phyloP scores from a whole-genome alignment of 2,888 invertebrate genomes.

The Blomia tropicalis region DNA sequence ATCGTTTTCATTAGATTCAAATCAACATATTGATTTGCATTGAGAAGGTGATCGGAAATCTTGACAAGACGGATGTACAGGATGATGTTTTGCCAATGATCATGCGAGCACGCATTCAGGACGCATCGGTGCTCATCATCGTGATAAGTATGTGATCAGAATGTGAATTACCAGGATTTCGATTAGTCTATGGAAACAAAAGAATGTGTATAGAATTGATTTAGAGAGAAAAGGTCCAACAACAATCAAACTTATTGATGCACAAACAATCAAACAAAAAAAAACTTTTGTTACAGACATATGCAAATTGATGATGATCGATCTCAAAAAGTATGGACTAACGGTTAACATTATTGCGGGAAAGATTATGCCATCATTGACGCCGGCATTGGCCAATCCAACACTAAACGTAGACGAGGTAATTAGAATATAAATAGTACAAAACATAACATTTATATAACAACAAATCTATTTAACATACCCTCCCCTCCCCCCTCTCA shows the following conservation, averaged over 20 bases:
- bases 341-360: constrained; percentile 81
- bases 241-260: too few relatives aligned
- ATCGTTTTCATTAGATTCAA: constrained; percentile 33
- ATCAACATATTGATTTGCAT: constrained; percentile 38
- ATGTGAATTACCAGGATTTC: too few relatives aligned
- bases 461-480: neutral
- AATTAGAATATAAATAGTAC: neutral
- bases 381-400: constrained; percentile 81
- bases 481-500: too few relatives aligned
- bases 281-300: constrained; percentile 51
- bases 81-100: constrained; percentile 79
- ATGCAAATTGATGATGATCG: constrained; percentile 72
- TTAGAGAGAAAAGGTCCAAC: too few relatives aligned
- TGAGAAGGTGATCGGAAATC: constrained; percentile 60
- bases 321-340: constrained; percentile 66
- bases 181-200: too few relatives aligned
- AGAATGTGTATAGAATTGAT: too few relatives aligned
- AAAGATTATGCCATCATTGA: constrained; percentile 74
- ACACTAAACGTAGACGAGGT: constrained; percentile 65
- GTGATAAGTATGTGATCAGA: constrained; percentile 68
- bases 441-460: neutral
- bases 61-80: constrained; percentile 70
- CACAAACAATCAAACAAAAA: too few relatives aligned
- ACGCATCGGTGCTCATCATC: constrained; percentile 71
- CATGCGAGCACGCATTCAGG: constrained; percentile 64